Evolutionary conservation across 2,113 vertebrate genomes (phyloP).

Genomic region (Ophthalmolycus amberensis): DNA sequence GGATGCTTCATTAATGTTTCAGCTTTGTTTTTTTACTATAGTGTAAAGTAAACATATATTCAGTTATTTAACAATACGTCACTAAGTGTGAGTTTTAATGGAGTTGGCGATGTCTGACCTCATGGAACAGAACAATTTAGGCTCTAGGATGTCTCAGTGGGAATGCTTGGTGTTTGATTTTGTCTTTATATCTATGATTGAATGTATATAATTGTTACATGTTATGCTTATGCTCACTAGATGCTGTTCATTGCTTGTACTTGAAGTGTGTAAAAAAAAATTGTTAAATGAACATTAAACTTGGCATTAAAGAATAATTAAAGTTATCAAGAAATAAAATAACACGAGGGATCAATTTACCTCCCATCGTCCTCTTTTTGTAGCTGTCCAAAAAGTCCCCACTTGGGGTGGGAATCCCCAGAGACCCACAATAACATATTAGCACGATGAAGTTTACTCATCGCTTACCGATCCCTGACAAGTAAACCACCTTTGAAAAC

Average conservation of each 20-base stretch:
- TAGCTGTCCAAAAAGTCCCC: too few relatives aligned
- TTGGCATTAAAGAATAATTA: slow-evolving; percentile 12
- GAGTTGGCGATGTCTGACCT: slow-evolving; percentile 46
- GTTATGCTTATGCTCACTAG: slow-evolving; percentile 35
- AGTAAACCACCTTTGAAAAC: slow-evolving; percentile 72
- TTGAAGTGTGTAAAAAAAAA: slow-evolving; percentile 36
- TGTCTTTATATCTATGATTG: slow-evolving; percentile 38
- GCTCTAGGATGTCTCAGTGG: slow-evolving; percentile 66
- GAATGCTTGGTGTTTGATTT: slow-evolving; percentile 46
- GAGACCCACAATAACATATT: neutral
- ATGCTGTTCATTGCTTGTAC: slow-evolving; percentile 57
- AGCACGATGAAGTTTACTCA: slow-evolving; percentile 8
- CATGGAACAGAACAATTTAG: slow-evolving; percentile 65
- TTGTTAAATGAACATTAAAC: slow-evolving; percentile 52
- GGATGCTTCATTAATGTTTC: slow-evolving; percentile 33
- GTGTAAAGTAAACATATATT: slow-evolving; percentile 39
- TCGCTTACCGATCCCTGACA: neutral
- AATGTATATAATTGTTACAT: slow-evolving; percentile 58
- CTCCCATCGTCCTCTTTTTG: neutral
- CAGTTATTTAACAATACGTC: slow-evolving; percentile 72
- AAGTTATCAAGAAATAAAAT: neutral
- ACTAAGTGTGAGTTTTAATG: slow-evolving; percentile 51
- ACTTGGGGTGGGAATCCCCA: too few relatives aligned
- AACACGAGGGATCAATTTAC: neutral
- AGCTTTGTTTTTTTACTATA: slow-evolving; percentile 28